Evolutionary conservation across 1,140 invertebrate genomes (phyloP).

Genomic region (Polyergus mexicanus): DNA sequence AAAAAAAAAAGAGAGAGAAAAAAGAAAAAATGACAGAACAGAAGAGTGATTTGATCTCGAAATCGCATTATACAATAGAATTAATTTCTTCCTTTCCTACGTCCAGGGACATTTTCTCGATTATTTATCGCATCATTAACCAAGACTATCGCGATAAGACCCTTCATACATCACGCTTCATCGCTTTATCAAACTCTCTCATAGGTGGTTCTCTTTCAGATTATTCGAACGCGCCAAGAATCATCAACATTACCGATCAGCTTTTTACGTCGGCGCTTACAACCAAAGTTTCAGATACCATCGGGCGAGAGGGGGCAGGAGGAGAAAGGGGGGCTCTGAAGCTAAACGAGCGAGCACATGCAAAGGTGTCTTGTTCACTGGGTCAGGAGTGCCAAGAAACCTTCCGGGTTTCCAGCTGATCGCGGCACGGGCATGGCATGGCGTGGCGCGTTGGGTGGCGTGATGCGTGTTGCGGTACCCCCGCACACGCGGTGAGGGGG

Average conservation of each 20-base stretch:
- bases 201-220: background rate
- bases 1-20: too few relatives aligned
- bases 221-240: too few relatives aligned
- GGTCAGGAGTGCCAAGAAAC: constrained; percentile 84
- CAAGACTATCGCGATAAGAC: background rate
- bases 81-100: background rate
- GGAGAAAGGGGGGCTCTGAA: constrained; percentile 51
- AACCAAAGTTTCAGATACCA: constrained; percentile 53
- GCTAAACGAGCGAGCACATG: constrained; percentile 80
- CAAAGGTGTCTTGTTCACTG: constrained; percentile 84
- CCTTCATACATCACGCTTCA: background rate
- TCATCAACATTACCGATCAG: background rate
- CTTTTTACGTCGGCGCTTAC: constrained; percentile 12
- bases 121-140: background rate
- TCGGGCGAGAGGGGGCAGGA: constrained; percentile 29
- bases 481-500: constrained; percentile 60
- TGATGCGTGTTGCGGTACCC: constrained; percentile 82
- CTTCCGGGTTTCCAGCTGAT: constrained; percentile 83
- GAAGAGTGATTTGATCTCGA: background rate
- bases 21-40: background rate
- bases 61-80: background rate
- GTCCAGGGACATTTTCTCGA: background rate
- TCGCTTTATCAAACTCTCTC: background rate
- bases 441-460: constrained; percentile 69
- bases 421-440: constrained; percentile 76